Base-by-base conservation (phyloP, 2,797 vertebrate genomes). In the Serranus cabrilla region DNA sequence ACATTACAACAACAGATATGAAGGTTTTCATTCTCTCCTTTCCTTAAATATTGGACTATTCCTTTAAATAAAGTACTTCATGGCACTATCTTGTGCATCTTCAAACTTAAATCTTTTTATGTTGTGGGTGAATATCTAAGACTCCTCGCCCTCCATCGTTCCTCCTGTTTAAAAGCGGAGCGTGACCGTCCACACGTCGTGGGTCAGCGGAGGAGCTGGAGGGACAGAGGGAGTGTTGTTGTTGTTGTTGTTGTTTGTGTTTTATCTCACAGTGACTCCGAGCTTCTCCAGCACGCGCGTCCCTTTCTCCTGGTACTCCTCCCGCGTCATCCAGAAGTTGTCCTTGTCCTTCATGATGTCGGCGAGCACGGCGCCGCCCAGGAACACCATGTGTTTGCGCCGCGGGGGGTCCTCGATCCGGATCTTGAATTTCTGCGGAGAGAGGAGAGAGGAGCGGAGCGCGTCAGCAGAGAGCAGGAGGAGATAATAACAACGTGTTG, bases 301-400 rank as follows among this genome's bases (percentile, higher is more conserved):
- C 50, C 97, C 97, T 89, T 97, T 98, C 82, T 98, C 97, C 79
- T 97, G 93, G 89, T 98, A 98, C 77, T 98, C 97, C 80, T 97
- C 94, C 69, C 96, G 91, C 62, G 96, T 97, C 95, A 98, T 94
- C 97, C 97, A 98, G 91, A 98, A 97, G 95, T 97, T 97, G 93
- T 98, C 97, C 93, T 97, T 98, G 94, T 98, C 97, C 88, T 98
- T 98, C 97, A 98, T 98, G 94, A 98, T 98, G 89, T 98, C 97
- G 0, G 97, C 97, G 25, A 98, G 94, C 59, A 98, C 97, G 0
- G 97, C 97, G 0, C 97, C 97, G 0, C 97, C 97, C 87, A 98
- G 88, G 81, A 98, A 98, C 69, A 98, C 97, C 97, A 98, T 98
- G 94, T 98, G 97, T 89, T 98, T 98, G 76, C 97, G 95, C 9